Base-by-base conservation (phyloP, 2,797 vertebrate genomes). In the Thripadectes ignobilis region DNA sequence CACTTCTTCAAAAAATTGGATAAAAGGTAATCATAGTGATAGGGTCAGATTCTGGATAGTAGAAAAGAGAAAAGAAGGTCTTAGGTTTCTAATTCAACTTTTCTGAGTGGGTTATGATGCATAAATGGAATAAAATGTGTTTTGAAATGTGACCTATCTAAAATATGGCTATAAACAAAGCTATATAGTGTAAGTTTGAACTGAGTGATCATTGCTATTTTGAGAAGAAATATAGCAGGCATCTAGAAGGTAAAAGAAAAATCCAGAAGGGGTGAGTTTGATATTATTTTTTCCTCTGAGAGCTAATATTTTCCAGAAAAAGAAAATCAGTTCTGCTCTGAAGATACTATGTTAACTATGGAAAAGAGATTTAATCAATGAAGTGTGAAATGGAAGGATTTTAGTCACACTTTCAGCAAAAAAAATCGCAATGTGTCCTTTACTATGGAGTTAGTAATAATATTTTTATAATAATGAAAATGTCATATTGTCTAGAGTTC, bases 361-460 rank as follows among this genome's bases (percentile, higher is more conserved):
- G 46, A 88, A 74, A 73, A 85, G n/a, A 58, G 11, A 65, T 74
- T 86, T 36, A 71, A 3, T 67, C 45, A 82, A 58, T 51, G 36
- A 92, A 80, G 46, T 92, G 51, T 91, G 61, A 96, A 96, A 88
- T 63, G 5, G 49, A 85, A 92, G 30, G 52, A 81, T 62, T 94
- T 89, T 71, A 90, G 78, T 91, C 68, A 83, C 5, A 1, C 17
- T 93, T 95, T 79, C 80, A 89, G 45, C 6, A 41, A 41, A 21
- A 58, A 85, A 48, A 48, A 51, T 63, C 20, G 95, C 65, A 29
- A 3, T 76, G 24, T 75, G 7, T 27, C 24, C 23, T 55, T 78
- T 75, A 67, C 19, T 54, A 10, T 74, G 49, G 21, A 84, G 46
- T 65, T 49, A 10, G 12, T 72, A 81, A 61, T 73, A 92, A 38